These are phyloP conservation scores for Synchiropus splendidus DNA, from an alignment of 2,113 vertebrate genomes.

Conservation along the genomic window DNA sequence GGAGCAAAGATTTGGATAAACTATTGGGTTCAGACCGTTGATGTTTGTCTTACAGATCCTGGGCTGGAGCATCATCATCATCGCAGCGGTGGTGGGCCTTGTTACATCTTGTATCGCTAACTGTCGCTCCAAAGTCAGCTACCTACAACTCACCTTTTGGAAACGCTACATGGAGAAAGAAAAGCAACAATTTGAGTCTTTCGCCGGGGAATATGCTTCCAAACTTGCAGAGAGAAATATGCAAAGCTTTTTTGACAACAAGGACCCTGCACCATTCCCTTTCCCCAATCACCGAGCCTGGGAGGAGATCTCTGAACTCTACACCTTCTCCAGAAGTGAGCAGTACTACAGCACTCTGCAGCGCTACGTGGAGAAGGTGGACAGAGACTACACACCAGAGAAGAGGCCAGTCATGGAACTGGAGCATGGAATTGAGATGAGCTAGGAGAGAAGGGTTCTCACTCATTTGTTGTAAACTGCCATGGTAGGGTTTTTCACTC, in stretches of 20 bases:
- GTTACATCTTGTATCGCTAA: slow-evolving; percentile 59
- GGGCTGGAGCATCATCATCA: slow-evolving; percentile 64
- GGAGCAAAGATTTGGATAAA: too few relatives aligned
- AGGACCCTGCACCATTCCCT: slow-evolving; percentile 37
- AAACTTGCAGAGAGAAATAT: slow-evolving; percentile 67
- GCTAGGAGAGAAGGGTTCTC: slow-evolving; percentile 5
- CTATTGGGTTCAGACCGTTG: too few relatives aligned
- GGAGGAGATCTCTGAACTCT: slow-evolving; percentile 64
- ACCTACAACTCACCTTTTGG: slow-evolving; percentile 69
- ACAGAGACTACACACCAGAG: slow-evolving; percentile 46
- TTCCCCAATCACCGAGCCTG: slow-evolving; percentile 67
- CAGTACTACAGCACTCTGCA: slow-evolving; percentile 70
- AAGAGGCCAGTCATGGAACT: slow-evolving; percentile 60
- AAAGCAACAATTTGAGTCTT: slow-evolving; percentile 55
- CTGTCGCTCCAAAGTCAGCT: slow-evolving; percentile 70
- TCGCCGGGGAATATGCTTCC: slow-evolving; percentile 48
- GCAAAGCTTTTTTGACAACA: slow-evolving; percentile 67
- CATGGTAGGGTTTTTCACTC: too few relatives aligned
- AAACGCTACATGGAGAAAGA: slow-evolving; percentile 67
- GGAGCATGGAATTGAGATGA: slow-evolving; percentile 44
- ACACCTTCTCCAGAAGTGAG: slow-evolving; percentile 56
- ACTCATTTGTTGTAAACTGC: too few relatives aligned
- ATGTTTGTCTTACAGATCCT: slow-evolving; percentile 47
- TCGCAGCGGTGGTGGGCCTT: slow-evolving; percentile 26
- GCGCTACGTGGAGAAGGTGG: slow-evolving; percentile 60